Conservation (phyloP, 2,113 vertebrate species). For the Lamprologus tigripictilis region DNA sequence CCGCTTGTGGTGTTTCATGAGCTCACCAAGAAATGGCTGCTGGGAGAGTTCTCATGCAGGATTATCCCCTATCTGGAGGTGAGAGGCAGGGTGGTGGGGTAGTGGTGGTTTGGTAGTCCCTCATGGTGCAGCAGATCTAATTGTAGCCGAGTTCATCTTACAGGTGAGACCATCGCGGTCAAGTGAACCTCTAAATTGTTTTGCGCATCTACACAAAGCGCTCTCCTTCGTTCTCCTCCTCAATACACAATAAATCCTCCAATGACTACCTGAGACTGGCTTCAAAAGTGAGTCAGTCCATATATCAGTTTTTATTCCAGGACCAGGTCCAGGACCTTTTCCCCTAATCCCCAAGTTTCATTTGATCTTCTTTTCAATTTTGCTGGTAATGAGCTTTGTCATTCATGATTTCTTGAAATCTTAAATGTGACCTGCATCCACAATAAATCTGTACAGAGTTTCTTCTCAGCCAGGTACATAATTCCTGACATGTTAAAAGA, state of each 20-base stretch:
- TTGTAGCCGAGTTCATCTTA: not conserved
- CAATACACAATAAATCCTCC: not conserved
- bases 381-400: not conserved
- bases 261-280: not conserved
- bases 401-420: not conserved
- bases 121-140: not conserved
- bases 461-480: not conserved
- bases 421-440: not conserved
- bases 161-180: not conserved
- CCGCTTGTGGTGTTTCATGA: slow-evolving; percentile 92
- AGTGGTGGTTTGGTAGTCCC: not conserved
- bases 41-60: slow-evolving; percentile 94
- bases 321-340: not conserved
- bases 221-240: not conserved
- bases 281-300: not conserved
- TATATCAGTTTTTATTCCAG: not conserved
- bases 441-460: not conserved
- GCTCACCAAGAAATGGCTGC: slow-evolving; percentile 90
- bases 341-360: not conserved
- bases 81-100: slow-evolving; percentile 18
- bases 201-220: not conserved
- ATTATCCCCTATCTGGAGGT: slow-evolving; percentile 97
- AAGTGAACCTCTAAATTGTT: not conserved
- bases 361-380: not conserved
- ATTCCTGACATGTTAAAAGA: not conserved